Evolutionary conservation across 2,797 vertebrate genomes (phyloP).

Genomic region (Emydoidea blandingii): DNA sequence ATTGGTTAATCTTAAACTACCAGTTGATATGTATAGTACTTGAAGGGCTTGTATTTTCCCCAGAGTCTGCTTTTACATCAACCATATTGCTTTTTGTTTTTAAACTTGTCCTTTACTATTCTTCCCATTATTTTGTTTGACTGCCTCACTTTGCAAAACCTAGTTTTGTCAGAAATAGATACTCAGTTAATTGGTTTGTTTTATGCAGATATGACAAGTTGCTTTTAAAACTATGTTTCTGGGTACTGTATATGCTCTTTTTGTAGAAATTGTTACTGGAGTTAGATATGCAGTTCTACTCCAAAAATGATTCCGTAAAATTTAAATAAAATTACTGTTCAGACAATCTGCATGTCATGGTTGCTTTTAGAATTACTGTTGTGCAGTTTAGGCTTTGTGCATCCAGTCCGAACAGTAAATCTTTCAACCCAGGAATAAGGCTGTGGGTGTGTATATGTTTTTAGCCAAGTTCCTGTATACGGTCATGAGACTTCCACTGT

Average conservation of each 20-base stretch:
- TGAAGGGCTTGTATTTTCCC: conserved; percentile 41
- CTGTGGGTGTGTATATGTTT: fast-evolving
- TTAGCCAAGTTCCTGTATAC: fast-evolving
- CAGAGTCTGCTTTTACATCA: conserved; percentile 34
- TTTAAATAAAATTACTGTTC: conserved; percentile 66
- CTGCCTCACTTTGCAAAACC: conserved; percentile 50
- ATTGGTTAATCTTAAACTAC: conserved; percentile 28
- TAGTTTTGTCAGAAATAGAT: conserved; percentile 50
- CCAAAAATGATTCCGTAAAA: conserved; percentile 63
- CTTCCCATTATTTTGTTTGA: conserved; percentile 39
- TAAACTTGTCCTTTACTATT: conserved; percentile 13
- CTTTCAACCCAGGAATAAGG: not conserved
- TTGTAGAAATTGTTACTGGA: conserved; percentile 75
- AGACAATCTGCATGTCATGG: not conserved
- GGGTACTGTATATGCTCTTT: conserved; percentile 68
- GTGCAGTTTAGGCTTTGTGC: not conserved
- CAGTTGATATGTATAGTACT: not conserved
- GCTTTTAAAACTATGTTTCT: conserved; percentile 65
- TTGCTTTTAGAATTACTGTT: not conserved
- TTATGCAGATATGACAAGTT: conserved; percentile 51
- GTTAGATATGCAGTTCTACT: conserved; percentile 58
- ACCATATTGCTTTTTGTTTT: conserved; percentile 52
- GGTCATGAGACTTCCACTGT: not conserved
- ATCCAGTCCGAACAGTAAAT: not conserved
- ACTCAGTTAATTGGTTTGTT: conserved; percentile 44